These are phyloP conservation scores for Periophthalmus modestus DNA, from an alignment of 2,113 vertebrate species.

Conservation along the genomic window DNA sequence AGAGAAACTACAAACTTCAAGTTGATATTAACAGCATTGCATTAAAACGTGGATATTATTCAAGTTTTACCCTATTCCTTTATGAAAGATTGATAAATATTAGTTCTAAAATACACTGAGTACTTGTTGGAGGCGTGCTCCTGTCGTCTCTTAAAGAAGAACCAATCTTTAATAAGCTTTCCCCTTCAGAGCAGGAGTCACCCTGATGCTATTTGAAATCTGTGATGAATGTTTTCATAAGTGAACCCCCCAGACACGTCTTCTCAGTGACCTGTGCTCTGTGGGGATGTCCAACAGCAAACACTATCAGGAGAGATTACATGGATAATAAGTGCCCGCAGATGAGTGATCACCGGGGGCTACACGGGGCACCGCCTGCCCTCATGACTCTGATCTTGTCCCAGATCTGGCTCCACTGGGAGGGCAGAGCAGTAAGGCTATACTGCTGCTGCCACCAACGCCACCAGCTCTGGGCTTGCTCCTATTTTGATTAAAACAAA, in stretches of 20 bases:
- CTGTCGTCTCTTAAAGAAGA: background rate
- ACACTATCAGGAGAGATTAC: constrained; percentile 72
- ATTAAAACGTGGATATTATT: background rate
- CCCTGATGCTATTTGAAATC: constrained; percentile 44
- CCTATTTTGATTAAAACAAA: constrained; percentile 71
- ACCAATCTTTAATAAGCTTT: constrained; percentile 31
- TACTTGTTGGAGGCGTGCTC: constrained; percentile 2
- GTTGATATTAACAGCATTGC: no score
- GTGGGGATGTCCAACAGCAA: constrained; percentile 60
- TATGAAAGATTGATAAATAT: constrained; percentile 7
- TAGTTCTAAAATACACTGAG: background rate
- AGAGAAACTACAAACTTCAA: no score
- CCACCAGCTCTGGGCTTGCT: constrained; percentile 56
- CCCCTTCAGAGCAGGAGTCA: constrained; percentile 43
- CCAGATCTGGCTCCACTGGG: constrained; percentile 59
- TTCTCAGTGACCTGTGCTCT: constrained; percentile 64
- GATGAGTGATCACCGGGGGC: constrained; percentile 63
- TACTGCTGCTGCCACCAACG: constrained; percentile 15
- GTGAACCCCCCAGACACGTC: constrained; percentile 45
- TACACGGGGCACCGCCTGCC: constrained; percentile 45
- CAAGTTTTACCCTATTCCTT: constrained; percentile 9
- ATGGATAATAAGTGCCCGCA: constrained; percentile 66
- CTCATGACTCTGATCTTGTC: constrained; percentile 55
- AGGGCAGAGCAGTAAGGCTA: constrained; percentile 40
- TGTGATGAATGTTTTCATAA: constrained; percentile 67